These are phyloP conservation scores for Burhinus bistriatus DNA, from an alignment of 2,113 vertebrate species.

Conservation along the genomic window DNA sequence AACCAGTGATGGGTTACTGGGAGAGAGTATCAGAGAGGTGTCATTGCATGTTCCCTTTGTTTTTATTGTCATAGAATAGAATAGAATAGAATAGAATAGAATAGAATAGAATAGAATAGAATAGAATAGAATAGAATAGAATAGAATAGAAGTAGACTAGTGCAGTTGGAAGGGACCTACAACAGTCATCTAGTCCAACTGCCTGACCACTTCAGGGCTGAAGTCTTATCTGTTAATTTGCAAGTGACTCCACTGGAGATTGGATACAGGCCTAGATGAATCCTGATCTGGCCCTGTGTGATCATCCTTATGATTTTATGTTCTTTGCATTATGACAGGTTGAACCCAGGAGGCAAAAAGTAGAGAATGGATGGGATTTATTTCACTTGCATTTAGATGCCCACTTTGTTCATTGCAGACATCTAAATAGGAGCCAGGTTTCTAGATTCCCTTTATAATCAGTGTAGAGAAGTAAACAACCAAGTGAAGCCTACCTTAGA, in stretches of 20 bases:
- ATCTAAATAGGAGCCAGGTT: neutral
- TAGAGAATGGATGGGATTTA: neutral
- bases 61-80: neutral
- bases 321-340: neutral
- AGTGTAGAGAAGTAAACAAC: neutral
- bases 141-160: too few species aligned
- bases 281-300: neutral
- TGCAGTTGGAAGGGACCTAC: neutral
- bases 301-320: neutral
- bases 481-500: neutral
- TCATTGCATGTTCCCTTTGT: neutral
- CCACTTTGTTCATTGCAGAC: neutral
- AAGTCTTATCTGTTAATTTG: neutral
- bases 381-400: neutral
- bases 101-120: neutral
- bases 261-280: neutral
- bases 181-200: neutral
- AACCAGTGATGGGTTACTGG: neutral
- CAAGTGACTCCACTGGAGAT: neutral
- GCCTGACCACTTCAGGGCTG: neutral
- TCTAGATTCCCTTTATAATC: neutral
- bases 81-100: neutral
- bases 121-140: neutral
- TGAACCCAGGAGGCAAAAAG: neutral
- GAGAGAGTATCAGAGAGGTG: neutral